Conservation (phyloP, 92 coral and sea anemone species). For the Pocillopora grandis region DNA sequence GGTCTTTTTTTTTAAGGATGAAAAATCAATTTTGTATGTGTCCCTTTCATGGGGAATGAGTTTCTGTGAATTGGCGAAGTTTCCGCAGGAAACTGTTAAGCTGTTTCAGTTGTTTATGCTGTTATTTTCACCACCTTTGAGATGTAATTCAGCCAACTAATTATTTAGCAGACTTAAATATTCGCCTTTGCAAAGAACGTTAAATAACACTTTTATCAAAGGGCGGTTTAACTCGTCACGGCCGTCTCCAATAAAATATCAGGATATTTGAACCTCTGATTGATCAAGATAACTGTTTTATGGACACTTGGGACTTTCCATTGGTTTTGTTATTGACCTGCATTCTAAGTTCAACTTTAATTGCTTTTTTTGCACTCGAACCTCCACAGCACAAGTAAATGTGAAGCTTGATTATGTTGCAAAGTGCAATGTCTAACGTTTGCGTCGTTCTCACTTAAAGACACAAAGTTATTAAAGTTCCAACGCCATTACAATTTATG, state of each 20-base stretch:
- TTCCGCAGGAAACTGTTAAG: conserved; percentile 2
- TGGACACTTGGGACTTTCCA: conserved; percentile 15
- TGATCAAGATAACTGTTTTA: background rate
- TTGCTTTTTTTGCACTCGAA: background rate
- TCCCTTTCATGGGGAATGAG: background rate
- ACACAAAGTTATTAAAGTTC: no score
- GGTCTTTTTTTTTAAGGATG: conserved; percentile 1
- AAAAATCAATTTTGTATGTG: background rate
- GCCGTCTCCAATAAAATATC: background rate
- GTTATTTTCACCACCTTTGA: background rate
- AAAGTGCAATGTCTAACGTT: background rate
- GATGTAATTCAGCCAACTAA: no score
- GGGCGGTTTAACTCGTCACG: background rate
- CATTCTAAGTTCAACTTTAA: conserved; percentile 15
- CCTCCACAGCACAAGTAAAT: background rate
- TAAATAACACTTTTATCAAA: background rate
- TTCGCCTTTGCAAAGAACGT: background rate
- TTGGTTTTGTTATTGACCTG: conserved; percentile 20
- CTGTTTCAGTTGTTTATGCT: conserved; percentile 1
- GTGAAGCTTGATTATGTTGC: background rate
- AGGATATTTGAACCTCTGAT: conserved; percentile 28
- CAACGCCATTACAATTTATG: background rate
- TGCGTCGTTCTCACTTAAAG: no score
- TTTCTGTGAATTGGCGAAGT: background rate
- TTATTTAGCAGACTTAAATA: background rate